Percentiles rank a stretch among this genome's conserved stretches.
Evolutionary conservation across 2,113 vertebrate genomes (phyloP).

Genomic region (Carassius auratus): DNA sequence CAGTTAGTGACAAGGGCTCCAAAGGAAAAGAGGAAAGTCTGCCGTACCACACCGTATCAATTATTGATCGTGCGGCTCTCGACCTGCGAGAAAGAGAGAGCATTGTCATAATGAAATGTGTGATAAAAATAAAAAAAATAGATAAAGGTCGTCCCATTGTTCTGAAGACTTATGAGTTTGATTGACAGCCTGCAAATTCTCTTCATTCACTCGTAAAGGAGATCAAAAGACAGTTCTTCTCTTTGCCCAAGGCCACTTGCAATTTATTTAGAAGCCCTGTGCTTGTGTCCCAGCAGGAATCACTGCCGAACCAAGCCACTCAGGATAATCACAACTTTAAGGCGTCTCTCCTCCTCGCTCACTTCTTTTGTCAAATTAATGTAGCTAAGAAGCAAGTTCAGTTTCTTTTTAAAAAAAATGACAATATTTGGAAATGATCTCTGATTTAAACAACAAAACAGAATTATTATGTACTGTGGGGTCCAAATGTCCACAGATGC

Average conservation of each 20-base stretch:
- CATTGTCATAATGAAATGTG: constrained; percentile 98
- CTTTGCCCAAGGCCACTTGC: constrained; percentile 98
- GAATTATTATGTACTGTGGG: neutral
- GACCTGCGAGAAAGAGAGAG: constrained; percentile 78
- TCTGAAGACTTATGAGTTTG: constrained; percentile 92
- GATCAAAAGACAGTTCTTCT: constrained; percentile 91
- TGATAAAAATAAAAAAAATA: constrained; percentile 99
- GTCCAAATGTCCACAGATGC: neutral
- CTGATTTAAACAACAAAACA: neutral
- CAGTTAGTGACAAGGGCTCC: constrained; percentile 96
- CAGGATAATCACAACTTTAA: constrained; percentile 97
- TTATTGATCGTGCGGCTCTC: constrained; percentile 85
- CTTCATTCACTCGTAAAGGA: constrained; percentile 89
- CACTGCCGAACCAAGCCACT: constrained; percentile 94
- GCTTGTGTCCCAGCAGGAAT: constrained; percentile 97
- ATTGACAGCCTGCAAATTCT: constrained; percentile 99
- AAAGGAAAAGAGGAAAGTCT: constrained; percentile 86
- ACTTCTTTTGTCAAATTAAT: neutral
- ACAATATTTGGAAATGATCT: neutral
- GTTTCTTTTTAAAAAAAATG: neutral
- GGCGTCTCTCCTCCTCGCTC: constrained; percentile 76
- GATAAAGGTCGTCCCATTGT: constrained; percentile 90
- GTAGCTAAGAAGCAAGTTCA: neutral
- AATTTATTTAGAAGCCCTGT: constrained; percentile 99
- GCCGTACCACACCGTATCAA: constrained; percentile 87